Evolutionary conservation across 2,113 vertebrate species (phyloP).

Genomic region (Kobus ellipsiprymnus): DNA sequence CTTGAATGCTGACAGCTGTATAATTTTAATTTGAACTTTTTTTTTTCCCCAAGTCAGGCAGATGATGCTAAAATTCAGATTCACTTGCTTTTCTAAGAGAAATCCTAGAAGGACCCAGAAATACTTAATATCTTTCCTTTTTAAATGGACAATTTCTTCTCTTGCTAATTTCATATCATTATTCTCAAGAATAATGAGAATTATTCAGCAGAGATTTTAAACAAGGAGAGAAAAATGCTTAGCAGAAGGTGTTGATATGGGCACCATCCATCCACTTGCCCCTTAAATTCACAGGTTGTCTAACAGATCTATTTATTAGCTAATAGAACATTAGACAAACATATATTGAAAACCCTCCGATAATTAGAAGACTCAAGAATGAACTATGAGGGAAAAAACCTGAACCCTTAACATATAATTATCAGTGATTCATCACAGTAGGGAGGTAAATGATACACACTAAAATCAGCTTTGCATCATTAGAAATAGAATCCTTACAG

Average conservation of each 20-base stretch:
- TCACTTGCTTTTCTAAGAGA: slow-evolving; percentile 12
- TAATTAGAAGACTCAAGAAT: slow-evolving; percentile 55
- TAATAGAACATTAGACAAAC: not conserved
- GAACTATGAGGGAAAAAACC: slow-evolving; percentile 45
- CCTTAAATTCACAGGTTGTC: not conserved
- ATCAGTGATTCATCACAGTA: slow-evolving; percentile 56
- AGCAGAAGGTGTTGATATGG: not conserved
- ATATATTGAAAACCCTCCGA: slow-evolving; percentile 40
- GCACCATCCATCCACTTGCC: not conserved
- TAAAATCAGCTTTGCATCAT: slow-evolving; percentile 59
- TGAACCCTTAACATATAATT: slow-evolving; percentile 61
- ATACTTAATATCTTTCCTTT: slow-evolving; percentile 32
- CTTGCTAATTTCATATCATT: slow-evolving; percentile 31
- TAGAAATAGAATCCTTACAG: slow-evolving; percentile 45
- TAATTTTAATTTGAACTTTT: slow-evolving; percentile 40
- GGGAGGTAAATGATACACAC: slow-evolving; percentile 31
- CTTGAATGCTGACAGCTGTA: slow-evolving; percentile 41
- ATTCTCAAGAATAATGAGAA: not conserved
- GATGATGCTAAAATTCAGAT: slow-evolving; percentile 30
- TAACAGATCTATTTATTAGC: slow-evolving; percentile 43
- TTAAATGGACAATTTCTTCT: slow-evolving; percentile 40
- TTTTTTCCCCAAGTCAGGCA: not conserved
- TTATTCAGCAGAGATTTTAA: slow-evolving; percentile 29
- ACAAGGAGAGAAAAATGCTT: not conserved
- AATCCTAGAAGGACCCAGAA: slow-evolving; percentile 27